These are phyloP conservation scores for Colletes gigas DNA, from an alignment of 1,140 invertebrate species.

Conservation along the genomic window DNA sequence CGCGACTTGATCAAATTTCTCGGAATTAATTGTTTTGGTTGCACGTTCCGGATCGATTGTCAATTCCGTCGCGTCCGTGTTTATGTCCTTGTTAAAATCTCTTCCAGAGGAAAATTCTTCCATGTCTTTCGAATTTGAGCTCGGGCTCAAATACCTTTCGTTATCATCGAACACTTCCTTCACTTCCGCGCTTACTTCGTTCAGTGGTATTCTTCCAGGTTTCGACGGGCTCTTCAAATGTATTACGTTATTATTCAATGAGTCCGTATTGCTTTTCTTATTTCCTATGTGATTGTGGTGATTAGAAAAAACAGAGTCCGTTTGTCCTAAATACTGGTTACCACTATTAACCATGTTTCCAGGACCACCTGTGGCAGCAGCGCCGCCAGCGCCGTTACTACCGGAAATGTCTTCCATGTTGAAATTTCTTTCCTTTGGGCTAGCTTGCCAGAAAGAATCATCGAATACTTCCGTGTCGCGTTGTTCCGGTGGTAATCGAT, in stretches of 20 bases:
- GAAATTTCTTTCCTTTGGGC: slow-evolving; percentile 47
- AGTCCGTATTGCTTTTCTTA: slow-evolving; percentile 61
- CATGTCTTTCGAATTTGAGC: slow-evolving; percentile 55
- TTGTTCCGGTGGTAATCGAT: slow-evolving; percentile 73
- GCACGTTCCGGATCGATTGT: slow-evolving; percentile 71
- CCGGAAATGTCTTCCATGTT: slow-evolving; percentile 42
- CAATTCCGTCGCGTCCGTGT: slow-evolving; percentile 69
- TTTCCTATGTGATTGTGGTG: slow-evolving; percentile 72
- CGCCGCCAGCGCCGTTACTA: background rate
- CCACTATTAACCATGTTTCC: slow-evolving; percentile 28
- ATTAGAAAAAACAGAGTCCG: slow-evolving; percentile 71
- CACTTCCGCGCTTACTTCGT: slow-evolving; percentile 42
- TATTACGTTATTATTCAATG: slow-evolving; percentile 70
- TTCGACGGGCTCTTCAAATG: slow-evolving; percentile 71
- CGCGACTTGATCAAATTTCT: slow-evolving; percentile 68
- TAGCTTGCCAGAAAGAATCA: slow-evolving; percentile 69
- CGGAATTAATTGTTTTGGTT: slow-evolving; percentile 65
- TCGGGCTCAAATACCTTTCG: slow-evolving; percentile 32
- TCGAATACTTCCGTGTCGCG: slow-evolving; percentile 75
- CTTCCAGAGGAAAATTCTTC: slow-evolving; percentile 62
- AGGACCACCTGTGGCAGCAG: background rate
- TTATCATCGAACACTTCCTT: slow-evolving; percentile 36
- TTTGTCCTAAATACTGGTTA: slow-evolving; percentile 70
- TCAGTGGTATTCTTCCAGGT: slow-evolving; percentile 46
- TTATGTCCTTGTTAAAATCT: slow-evolving; percentile 70